A percentile compares a stretch with the other conserved stretches of the same genome.
Evolutionary conservation across 2,113 vertebrate genomes (phyloP).

Genomic region (rabbit (Oryctolagus cuniculus)): DNA sequence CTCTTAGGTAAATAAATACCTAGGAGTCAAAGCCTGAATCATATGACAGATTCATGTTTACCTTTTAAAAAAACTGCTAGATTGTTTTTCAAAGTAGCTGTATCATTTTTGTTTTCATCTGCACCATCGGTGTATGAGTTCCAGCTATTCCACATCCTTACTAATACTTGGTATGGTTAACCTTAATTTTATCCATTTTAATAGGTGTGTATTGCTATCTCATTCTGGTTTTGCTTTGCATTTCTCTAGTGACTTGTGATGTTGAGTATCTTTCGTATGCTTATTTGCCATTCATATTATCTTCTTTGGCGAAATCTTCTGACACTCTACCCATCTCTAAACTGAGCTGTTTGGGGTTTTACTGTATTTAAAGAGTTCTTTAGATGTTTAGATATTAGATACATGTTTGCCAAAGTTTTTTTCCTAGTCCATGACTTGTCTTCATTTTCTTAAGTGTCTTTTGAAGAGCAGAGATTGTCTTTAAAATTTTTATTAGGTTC

Average conservation of each 20-base stretch:
- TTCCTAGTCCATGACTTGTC: neutral
- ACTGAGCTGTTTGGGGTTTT: neutral
- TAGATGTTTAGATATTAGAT: neutral
- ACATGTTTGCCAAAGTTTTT: slow-evolving; percentile 21
- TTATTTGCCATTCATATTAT: slow-evolving; percentile 17
- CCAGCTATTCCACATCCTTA: neutral
- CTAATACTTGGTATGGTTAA: neutral
- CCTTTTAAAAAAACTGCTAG: neutral
- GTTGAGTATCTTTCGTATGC: neutral
- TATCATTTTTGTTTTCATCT: neutral
- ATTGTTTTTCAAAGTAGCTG: neutral
- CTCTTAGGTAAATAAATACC: neutral
- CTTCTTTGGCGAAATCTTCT: slow-evolving; percentile 33
- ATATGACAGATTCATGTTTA: neutral
- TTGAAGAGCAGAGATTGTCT: slow-evolving; percentile 24
- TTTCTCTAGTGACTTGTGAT: neutral
- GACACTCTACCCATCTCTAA: neutral
- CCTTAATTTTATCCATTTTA: neutral
- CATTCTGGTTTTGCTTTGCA: neutral
- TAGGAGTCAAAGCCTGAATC: neutral
- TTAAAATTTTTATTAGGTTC: slow-evolving; percentile 26
- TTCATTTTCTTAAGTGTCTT: slow-evolving; percentile 2
- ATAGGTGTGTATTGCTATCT: neutral
- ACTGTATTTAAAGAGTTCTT: slow-evolving; percentile 1
- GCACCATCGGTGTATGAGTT: no score